Evolutionary conservation across 2,113 vertebrate genomes (phyloP), one percentile per base, ranked within the genome.

Genomic region (Oxygymnocypris stewartii): DNA sequence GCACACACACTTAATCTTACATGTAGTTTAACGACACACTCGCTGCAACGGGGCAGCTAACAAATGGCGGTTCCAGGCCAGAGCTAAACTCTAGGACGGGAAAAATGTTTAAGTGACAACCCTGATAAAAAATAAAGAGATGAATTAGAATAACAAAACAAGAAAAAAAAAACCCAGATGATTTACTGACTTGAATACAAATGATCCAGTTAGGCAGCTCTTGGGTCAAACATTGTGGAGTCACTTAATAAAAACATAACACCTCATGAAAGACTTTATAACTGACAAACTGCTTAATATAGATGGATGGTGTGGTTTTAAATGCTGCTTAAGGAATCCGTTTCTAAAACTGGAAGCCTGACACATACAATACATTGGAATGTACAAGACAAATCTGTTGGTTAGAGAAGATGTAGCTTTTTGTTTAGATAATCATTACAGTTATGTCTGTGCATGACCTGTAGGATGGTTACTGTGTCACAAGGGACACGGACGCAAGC

Each of bases 1-100:
- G 86, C 28, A 61, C 28, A 57, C 75, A 65, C 87, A 84, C 84
- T 84, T 77, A 47, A 82, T 85, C 82, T 85, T 82, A 63, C 23
- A 37, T 31, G 59, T 59, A 61, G 59, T 74, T 69, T 23, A 82
- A 69, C 51, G 28, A 73, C 82, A 69, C 80, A 16, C 16, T 20
- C 67, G 12, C 37, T 77, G 57, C 85, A 82, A 82, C 25, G 28
- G 51, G 63, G 63, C 80, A 31, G 10, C 16, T 31, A 35, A 69
- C 42, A 69, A 82, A 82, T 42, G 23, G 18, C 3, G 1, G 7
- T 80, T 80, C 35, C 23, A 63, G 57, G 59, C 28, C 42, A 82
- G 63, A 69, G 71, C 47, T 82, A 49, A 49, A 82, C 63, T 51
- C 16, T 8, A 71, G 8, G 40, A 71, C 13, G 47, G 42, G 63